Percentiles rank a stretch among this genome's conserved stretches.
These are phyloP conservation scores for Coregonus clupeaformis DNA, from an alignment of 2,113 vertebrate species.

Conservation along the genomic window DNA sequence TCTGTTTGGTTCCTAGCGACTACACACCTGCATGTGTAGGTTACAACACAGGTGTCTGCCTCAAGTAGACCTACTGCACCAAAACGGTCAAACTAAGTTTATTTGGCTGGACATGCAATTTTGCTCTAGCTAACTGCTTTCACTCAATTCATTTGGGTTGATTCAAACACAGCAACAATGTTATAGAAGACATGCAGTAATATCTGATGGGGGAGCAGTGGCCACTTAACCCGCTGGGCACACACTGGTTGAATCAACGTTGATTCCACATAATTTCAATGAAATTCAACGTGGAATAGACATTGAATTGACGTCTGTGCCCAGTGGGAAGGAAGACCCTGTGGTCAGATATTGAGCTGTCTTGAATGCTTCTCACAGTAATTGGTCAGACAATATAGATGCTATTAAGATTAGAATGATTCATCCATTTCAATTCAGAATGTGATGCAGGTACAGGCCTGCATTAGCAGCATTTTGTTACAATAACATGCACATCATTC, in stretches of 20 bases:
- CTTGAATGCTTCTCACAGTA: background rate
- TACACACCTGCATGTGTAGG: background rate
- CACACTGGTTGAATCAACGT: too few species aligned
- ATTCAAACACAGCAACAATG: background rate
- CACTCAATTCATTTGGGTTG: background rate
- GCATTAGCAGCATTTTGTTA: background rate
- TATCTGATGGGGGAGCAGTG: background rate
- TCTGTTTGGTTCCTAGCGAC: too few species aligned
- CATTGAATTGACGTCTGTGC: too few species aligned
- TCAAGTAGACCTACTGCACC: background rate
- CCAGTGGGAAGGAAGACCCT: background rate
- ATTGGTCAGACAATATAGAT: background rate
- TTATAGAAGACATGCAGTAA: background rate
- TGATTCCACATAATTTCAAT: too few species aligned
- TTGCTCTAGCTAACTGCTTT: background rate
- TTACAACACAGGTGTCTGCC: background rate
- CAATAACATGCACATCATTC: background rate
- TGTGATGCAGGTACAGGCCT: background rate
- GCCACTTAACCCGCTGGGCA: background rate
- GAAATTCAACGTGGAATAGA: too few species aligned
- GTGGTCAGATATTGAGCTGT: slow-evolving; percentile 9
- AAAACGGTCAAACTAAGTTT: background rate
- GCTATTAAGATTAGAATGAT: background rate
- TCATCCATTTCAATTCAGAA: background rate
- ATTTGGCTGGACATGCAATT: background rate